A percentile compares a stretch with the other conserved stretches of the same genome.
Evolutionary conservation across 2,797 vertebrate species (phyloP).

Genomic region (Lutjanus campechanus): DNA sequence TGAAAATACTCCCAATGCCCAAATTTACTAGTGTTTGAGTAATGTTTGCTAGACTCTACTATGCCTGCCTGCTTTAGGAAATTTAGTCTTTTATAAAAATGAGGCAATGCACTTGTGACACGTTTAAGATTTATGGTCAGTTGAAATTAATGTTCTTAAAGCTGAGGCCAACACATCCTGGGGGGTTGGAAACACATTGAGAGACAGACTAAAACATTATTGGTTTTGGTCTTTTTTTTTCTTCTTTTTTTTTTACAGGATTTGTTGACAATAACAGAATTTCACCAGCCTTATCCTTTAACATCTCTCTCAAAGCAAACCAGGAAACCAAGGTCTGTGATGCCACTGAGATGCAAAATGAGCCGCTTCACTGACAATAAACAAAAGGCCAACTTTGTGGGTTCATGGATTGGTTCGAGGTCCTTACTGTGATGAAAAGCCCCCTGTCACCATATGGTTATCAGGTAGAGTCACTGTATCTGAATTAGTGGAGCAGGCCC

Average conservation of each 20-base stretch:
- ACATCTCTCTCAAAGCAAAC: background rate
- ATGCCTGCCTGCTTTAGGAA: too few species aligned
- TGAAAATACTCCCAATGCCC: background rate
- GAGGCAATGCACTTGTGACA: background rate
- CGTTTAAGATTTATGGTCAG: background rate
- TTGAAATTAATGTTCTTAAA: background rate
- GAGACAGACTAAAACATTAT: background rate
- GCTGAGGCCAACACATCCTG: background rate
- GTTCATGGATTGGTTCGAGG: background rate
- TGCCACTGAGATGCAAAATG: background rate
- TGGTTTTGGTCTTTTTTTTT: background rate
- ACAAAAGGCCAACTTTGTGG: background rate
- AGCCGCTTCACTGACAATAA: background rate
- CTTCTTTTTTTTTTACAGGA: background rate
- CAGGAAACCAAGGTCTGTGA: background rate
- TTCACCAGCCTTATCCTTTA: background rate
- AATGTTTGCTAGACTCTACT: too few species aligned
- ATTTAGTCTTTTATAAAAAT: background rate
- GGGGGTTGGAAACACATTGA: background rate
- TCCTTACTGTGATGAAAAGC: background rate
- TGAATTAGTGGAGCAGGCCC: background rate
- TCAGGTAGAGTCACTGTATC: background rate
- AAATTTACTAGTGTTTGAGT: background rate
- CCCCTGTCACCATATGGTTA: background rate
- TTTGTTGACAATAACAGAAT: background rate